These are phyloP conservation scores for Subacronicta megacephala DNA, from an alignment of 2,888 invertebrate genomes.

Conservation along the genomic window DNA sequence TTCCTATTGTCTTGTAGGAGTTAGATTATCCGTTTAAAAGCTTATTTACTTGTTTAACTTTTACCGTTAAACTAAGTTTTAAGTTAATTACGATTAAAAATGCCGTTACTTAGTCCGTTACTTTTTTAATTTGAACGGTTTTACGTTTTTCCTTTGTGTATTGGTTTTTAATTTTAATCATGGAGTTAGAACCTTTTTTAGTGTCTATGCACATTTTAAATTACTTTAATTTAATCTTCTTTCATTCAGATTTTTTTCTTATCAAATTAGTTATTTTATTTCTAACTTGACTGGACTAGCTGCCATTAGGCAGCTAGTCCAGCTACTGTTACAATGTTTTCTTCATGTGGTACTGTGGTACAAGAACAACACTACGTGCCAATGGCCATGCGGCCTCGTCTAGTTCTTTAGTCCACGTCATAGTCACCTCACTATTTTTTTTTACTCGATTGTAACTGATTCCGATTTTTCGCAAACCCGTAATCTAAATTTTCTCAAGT, in stretches of 20 bases:
- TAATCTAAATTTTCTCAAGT: constrained; percentile 36
- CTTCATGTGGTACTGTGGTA: no score
- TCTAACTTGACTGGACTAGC: no score
- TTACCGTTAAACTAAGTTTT: constrained; percentile 43
- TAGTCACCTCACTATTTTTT: constrained; percentile 59
- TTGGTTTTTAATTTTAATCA: constrained; percentile 15
- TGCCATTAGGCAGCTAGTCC: no score
- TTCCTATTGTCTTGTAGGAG: constrained; percentile 48
- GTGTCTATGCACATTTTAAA: no score
- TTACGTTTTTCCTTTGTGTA: constrained; percentile 1
- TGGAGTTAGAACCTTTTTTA: not conserved
- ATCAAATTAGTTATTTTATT: no score
- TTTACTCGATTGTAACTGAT: constrained; percentile 20
- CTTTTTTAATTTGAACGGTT: constrained; percentile 10
- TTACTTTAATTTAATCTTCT: no score
- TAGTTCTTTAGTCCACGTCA: constrained; percentile 86
- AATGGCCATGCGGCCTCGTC: constrained; percentile 91
- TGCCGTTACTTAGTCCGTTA: constrained; percentile 43
- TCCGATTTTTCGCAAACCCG: not conserved
- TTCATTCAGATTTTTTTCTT: no score
- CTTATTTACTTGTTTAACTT: constrained; percentile 34
- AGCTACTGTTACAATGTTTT: no score
- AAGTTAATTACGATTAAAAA: constrained; percentile 31
- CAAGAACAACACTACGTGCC: constrained; percentile 91
- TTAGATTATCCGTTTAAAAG: constrained; percentile 45